Evolutionary conservation across 2,797 vertebrate genomes (phyloP).

Genomic region (Sebastes kiyomatsui): DNA sequence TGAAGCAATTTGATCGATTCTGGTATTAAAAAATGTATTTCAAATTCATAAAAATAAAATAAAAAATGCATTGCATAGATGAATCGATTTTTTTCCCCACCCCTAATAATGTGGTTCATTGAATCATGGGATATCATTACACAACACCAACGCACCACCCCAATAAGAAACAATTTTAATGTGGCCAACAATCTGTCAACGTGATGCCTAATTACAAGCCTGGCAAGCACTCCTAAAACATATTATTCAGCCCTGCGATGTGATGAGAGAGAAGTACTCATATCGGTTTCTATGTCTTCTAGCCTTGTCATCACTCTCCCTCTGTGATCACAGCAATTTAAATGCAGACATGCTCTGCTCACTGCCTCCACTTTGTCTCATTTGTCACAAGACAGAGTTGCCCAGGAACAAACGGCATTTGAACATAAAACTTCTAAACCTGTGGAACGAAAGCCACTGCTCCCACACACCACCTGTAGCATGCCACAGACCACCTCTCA

Average conservation of each 20-base stretch:
- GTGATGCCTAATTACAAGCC: background rate
- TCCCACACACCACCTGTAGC: constrained; percentile 27
- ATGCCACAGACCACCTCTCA: background rate
- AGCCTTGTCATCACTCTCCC: constrained; percentile 6
- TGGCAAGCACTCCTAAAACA: background rate
- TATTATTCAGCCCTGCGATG: constrained; percentile 5
- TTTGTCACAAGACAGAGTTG: background rate
- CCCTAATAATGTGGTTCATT: background rate
- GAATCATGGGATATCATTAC: background rate
- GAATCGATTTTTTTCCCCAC: accelerated
- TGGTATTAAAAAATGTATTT: no score
- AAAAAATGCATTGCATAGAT: no score
- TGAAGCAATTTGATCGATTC: no score
- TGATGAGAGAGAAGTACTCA: background rate
- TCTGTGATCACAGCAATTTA: constrained; percentile 38
- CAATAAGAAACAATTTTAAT: background rate
- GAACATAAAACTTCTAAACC: background rate
- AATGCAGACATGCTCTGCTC: constrained; percentile 20
- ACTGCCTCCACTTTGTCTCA: constrained; percentile 32
- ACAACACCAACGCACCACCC: background rate
- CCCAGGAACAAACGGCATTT: background rate
- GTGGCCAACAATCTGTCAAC: background rate
- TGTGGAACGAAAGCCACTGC: background rate
- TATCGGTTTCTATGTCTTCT: background rate
- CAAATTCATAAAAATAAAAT: no score